A percentile compares a stretch with the other conserved stretches of the same genome.
Evolutionary conservation across 2,113 vertebrate species (phyloP).

Genomic region (Tinamus guttatus): DNA sequence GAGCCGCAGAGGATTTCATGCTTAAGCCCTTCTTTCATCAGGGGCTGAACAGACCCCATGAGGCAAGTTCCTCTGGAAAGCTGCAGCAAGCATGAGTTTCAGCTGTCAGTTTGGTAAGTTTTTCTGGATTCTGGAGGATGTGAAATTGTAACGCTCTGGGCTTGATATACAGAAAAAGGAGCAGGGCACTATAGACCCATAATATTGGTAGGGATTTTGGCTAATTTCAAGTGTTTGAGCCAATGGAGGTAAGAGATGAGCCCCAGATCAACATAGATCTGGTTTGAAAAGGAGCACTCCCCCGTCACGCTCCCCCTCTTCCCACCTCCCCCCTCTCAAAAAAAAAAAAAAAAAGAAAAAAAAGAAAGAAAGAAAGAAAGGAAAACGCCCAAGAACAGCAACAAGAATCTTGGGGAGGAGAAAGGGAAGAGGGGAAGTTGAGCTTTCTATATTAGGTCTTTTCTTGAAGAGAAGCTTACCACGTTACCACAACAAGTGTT

Average conservation of each 20-base stretch:
- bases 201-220: not conserved
- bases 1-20: not conserved
- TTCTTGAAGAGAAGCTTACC: not conserved
- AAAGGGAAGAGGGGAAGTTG: not conserved
- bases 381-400: not conserved
- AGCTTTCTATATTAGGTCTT: not conserved
- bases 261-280: not conserved
- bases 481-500: not conserved
- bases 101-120: not conserved
- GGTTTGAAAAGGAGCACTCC: not conserved
- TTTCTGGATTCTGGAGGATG: not conserved
- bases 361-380: fast-evolving
- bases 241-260: not conserved
- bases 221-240: not conserved
- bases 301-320: too few relatives aligned
- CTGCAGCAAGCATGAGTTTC: not conserved
- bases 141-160: not conserved
- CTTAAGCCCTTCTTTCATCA: not conserved
- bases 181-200: not conserved
- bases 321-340: too few relatives aligned
- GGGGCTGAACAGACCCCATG: not conserved
- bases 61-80: not conserved
- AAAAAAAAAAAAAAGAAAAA: not conserved
- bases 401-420: too few relatives aligned
- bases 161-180: not conserved